These are phyloP conservation scores for Chamaetylas fuelleborni DNA, from an alignment of 2,113 vertebrate species.

Conservation along the genomic window DNA sequence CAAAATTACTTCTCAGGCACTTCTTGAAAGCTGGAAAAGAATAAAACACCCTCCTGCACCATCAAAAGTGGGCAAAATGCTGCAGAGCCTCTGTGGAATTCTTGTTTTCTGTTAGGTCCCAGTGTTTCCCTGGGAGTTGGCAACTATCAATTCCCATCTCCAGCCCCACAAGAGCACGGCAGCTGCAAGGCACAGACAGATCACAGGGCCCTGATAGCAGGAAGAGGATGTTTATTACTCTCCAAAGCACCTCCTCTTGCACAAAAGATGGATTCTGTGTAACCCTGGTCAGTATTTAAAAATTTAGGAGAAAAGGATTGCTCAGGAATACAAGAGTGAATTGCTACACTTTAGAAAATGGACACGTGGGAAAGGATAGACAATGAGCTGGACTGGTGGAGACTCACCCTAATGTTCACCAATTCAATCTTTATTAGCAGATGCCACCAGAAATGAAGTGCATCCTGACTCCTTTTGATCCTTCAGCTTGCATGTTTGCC, in stretches of 20 bases:
- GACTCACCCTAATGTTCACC: not conserved
- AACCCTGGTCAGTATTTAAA: not conserved
- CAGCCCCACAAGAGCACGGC: not conserved
- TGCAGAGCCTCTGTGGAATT: not conserved
- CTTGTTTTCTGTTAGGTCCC: accelerated
- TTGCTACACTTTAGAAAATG: not conserved
- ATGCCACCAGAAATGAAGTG: not conserved
- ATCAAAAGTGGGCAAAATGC: not conserved
- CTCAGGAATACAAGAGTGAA: not conserved
- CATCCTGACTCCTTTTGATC: not conserved
- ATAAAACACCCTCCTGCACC: not conserved
- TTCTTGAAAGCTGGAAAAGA: not conserved
- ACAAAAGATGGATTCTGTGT: not conserved
- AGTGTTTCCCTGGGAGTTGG: not conserved
- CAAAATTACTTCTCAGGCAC: not conserved
- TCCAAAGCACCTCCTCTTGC: not conserved
- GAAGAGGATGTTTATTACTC: not conserved
- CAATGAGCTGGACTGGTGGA: not conserved
- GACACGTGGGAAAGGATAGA: not conserved
- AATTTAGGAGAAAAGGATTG: not conserved
- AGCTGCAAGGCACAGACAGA: not conserved
- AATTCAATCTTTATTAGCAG: not conserved
- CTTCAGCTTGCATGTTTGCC: not conserved
- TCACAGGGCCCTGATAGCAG: not conserved
- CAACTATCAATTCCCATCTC: not conserved